Conservation (phyloP, 1,140 invertebrate species). For the Zaprionus ornatus region DNA sequence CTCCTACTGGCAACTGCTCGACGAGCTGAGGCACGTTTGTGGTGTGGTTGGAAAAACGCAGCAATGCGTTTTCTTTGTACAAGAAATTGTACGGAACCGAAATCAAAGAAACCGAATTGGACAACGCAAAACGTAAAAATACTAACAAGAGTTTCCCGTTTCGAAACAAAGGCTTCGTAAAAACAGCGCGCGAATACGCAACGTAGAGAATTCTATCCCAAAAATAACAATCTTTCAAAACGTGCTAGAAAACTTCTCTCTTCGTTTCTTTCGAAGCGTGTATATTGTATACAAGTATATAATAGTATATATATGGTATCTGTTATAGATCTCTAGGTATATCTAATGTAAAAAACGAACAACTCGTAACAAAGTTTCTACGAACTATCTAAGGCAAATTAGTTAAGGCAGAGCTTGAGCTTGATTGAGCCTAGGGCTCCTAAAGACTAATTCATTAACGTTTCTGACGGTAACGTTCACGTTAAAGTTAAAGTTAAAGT, state of each 20-base stretch:
- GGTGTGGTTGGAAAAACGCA: slow-evolving; percentile 60
- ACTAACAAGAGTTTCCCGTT: slow-evolving; percentile 21
- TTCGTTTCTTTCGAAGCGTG: slow-evolving; percentile 28
- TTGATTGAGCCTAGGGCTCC: slow-evolving; percentile 37
- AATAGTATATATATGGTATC: slow-evolving; percentile 40
- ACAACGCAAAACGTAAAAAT: slow-evolving; percentile 39
- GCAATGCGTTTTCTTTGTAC: slow-evolving; percentile 68
- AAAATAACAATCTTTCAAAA: slow-evolving; percentile 68
- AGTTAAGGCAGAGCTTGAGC: slow-evolving; percentile 59
- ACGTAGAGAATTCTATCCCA: slow-evolving; percentile 32
- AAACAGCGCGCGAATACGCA: slow-evolving; percentile 71
- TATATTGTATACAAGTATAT: slow-evolving; percentile 62
- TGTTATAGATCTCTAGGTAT: slow-evolving; percentile 31
- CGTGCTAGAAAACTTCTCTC: not conserved
- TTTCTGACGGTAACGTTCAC: not conserved
- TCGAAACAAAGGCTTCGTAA: slow-evolving; percentile 37
- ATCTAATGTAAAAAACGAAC: slow-evolving; percentile 58
- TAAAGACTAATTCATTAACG: slow-evolving; percentile 15
- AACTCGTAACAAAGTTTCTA: slow-evolving; percentile 58
- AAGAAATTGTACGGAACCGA: slow-evolving; percentile 77
- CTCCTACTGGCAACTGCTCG: slow-evolving; percentile 53
- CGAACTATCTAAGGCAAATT: slow-evolving; percentile 68
- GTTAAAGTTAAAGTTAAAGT: slow-evolving; percentile 26
- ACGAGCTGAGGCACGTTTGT: slow-evolving; percentile 81
- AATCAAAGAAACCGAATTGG: slow-evolving; percentile 58